Evolutionary conservation across 2,797 vertebrate species (phyloP).

Genomic region (Taenioides sp.): DNA sequence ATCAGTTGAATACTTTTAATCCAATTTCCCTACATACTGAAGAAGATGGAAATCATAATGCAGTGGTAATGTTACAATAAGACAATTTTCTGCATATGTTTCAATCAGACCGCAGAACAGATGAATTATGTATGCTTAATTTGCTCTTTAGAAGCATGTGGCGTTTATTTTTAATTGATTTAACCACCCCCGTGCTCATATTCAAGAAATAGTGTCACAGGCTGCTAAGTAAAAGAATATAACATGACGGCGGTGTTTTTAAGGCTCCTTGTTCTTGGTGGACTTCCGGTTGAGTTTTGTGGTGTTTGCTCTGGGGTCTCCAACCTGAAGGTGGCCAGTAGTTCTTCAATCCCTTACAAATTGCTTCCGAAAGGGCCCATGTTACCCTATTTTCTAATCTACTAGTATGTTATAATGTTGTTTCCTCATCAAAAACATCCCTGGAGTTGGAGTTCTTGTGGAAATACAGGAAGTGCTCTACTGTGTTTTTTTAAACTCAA

Average conservation of each 20-base stretch:
- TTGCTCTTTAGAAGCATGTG: slow-evolving; percentile 16
- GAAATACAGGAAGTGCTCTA: too few relatives aligned
- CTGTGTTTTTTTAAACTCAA: too few relatives aligned
- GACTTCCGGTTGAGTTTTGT: not conserved
- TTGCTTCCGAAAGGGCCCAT: too few relatives aligned
- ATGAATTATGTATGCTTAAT: slow-evolving; percentile 34
- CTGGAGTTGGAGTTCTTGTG: too few relatives aligned
- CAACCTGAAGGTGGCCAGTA: too few relatives aligned
- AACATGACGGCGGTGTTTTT: not conserved
- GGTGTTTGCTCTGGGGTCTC: not conserved
- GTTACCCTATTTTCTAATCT: too few relatives aligned
- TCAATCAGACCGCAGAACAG: slow-evolving; percentile 7
- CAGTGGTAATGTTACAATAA: slow-evolving; percentile 18
- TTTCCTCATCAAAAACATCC: too few relatives aligned
- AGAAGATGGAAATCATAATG: slow-evolving; percentile 21
- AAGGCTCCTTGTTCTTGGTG: not conserved
- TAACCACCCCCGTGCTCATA: slow-evolving; percentile 6
- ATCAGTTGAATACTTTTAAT: slow-evolving; percentile 11
- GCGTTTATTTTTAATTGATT: slow-evolving; percentile 31
- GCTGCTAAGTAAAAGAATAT: not conserved
- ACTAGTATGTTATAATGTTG: too few relatives aligned
- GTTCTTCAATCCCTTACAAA: too few relatives aligned
- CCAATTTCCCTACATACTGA: slow-evolving; percentile 17
- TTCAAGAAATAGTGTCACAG: slow-evolving; percentile 15
- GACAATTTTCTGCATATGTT: slow-evolving; percentile 9